phyloP scores from a whole-genome alignment of 2,113 vertebrate species.

The Oncorhynchus clarkii region DNA sequence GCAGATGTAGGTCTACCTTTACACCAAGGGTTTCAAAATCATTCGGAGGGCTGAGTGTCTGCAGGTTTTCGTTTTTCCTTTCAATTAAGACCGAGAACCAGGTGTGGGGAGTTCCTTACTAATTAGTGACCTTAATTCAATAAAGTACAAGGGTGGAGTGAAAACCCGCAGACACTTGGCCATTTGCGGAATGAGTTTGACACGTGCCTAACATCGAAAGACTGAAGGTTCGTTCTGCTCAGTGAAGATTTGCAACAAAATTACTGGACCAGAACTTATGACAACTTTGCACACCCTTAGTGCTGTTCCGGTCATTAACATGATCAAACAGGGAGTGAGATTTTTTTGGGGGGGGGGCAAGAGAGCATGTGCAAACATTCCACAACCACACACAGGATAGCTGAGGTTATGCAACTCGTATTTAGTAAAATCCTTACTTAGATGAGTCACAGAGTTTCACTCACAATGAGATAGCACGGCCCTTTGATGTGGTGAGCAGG shows the following conservation, averaged over 20 bases:
- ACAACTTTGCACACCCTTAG: not conserved
- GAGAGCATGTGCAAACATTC: not conserved
- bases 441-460: slow-evolving; percentile 69
- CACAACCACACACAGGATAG: slow-evolving; percentile 11
- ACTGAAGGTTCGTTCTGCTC: too few species aligned
- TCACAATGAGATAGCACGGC: slow-evolving; percentile 40
- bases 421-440: slow-evolving; percentile 37
- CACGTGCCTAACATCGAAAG: too few species aligned
- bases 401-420: slow-evolving; percentile 24
- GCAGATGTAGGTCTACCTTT: too few species aligned
- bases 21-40: too few species aligned
- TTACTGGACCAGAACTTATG: not conserved
- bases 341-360: not conserved
- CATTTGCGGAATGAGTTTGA: too few species aligned
- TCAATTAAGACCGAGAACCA: too few species aligned
- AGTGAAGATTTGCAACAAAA: not conserved
- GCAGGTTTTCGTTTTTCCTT: too few species aligned
- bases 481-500: slow-evolving; percentile 73
- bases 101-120: too few species aligned
- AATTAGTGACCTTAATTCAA: too few species aligned
- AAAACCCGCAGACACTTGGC: too few species aligned
- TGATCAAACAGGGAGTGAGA: not conserved
- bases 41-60: too few species aligned
- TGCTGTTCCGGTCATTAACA: not conserved
- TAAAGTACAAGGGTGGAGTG: too few species aligned